phyloP scores from a whole-genome alignment of 2,888 invertebrate species.

The Dryadula phaetusa region DNA sequence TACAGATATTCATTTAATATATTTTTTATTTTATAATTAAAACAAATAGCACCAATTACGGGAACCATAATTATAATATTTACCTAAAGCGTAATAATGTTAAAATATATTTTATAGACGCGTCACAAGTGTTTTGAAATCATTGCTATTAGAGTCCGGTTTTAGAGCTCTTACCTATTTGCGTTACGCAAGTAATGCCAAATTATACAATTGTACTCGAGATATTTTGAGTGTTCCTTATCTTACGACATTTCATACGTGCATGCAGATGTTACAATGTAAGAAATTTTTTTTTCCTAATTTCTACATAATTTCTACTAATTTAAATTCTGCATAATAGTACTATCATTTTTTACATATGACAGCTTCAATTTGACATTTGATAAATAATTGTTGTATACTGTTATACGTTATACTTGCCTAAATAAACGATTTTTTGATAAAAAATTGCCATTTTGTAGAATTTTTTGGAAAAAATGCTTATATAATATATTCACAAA shows the following conservation, averaged over 20 bases:
- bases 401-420: no score
- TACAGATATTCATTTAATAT: no score
- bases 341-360: no score
- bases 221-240: constrained; percentile 48
- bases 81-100: constrained; percentile 27
- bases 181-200: constrained; percentile 50
- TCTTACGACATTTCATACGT: constrained; percentile 38
- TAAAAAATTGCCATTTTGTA: no score
- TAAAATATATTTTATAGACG: constrained; percentile 49
- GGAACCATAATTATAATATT: not conserved
- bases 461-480: no score
- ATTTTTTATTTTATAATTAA: not conserved
- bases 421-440: no score
- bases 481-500: no score
- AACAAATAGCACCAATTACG: constrained; percentile 11
- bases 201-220: constrained; percentile 48
- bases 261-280: not conserved
- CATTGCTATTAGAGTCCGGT: constrained; percentile 50
- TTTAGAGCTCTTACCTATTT: constrained; percentile 52
- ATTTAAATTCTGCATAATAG: no score
- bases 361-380: no score
- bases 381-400: no score
- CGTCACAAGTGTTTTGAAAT: constrained; percentile 55
- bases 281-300: not conserved
- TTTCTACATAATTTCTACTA: not conserved